These are phyloP conservation scores for Atherinosoma microstoma DNA, from an alignment of 2,797 vertebrate species.

Conservation along the genomic window DNA sequence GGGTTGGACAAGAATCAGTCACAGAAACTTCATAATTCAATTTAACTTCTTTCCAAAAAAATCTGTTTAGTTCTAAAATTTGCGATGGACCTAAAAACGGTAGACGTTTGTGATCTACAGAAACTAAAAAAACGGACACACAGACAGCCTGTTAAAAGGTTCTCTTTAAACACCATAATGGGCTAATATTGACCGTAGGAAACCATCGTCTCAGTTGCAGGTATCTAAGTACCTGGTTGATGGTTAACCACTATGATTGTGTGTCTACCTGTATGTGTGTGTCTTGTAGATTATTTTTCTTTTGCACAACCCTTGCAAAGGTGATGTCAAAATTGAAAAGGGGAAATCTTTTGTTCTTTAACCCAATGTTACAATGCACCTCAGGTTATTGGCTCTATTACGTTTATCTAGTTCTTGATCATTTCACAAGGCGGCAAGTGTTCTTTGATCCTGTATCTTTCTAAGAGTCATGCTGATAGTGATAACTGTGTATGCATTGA, in stretches of 20 bases:
- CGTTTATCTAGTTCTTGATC: background rate
- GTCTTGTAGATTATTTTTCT: background rate
- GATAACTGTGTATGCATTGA: slow-evolving; percentile 30
- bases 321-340: background rate
- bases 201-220: slow-evolving; percentile 44
- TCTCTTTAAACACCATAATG: slow-evolving; percentile 64
- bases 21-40: too few relatives aligned
- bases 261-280: background rate
- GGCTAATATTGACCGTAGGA: slow-evolving; percentile 72
- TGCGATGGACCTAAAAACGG: background rate
- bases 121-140: slow-evolving; percentile 4
- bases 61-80: background rate
- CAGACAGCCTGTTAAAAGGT: slow-evolving; percentile 38
- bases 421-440: background rate
- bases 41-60: background rate
- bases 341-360: background rate
- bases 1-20: too few relatives aligned
- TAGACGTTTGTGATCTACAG: background rate
- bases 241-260: slow-evolving; percentile 58
- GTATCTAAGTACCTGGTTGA: slow-evolving; percentile 49
- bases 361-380: background rate
- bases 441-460: slow-evolving; percentile 26
- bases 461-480: slow-evolving; percentile 1
- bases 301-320: background rate
- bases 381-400: background rate